A percentile compares a stretch with the other conserved stretches of the same genome.
phyloP scores from a whole-genome alignment of 1,140 invertebrate genomes.

The Drosophila pectinifera region DNA sequence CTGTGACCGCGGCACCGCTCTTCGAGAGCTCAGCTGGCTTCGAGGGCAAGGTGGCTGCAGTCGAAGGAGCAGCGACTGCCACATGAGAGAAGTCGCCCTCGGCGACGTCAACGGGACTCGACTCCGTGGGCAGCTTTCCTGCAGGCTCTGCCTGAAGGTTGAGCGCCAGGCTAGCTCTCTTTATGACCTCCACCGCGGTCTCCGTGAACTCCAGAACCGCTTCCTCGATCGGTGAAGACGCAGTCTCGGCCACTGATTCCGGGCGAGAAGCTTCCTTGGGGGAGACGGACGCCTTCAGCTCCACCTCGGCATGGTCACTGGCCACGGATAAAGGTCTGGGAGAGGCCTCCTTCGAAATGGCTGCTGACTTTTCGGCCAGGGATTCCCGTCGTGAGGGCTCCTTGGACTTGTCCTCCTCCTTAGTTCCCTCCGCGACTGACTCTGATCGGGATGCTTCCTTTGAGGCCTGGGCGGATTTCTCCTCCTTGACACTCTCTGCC shows the following conservation, averaged over 20 bases:
- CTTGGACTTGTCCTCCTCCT: constrained; percentile 17
- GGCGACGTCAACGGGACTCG: constrained; percentile 74
- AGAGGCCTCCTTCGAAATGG: constrained; percentile 21
- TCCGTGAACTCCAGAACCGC: constrained; percentile 44
- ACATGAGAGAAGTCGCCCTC: constrained; percentile 57
- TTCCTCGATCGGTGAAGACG: constrained; percentile 65
- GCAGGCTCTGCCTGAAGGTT: constrained; percentile 13
- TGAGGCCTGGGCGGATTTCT: not conserved
- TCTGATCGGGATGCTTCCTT: constrained; percentile 10
- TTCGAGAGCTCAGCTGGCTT: constrained; percentile 45
- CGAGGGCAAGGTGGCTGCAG: not conserved
- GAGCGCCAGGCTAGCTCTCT: constrained; percentile 25
- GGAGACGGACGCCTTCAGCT: constrained; percentile 21
- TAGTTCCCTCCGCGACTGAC: not conserved
- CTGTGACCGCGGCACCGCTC: constrained; percentile 36
- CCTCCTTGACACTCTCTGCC: not conserved
- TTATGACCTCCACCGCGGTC: constrained; percentile 20
- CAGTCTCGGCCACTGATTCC: constrained; percentile 48
- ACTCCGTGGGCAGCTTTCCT: constrained; percentile 57
- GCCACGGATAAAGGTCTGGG: constrained; percentile 15
- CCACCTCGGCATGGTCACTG: constrained; percentile 19
- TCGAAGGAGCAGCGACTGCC: not conserved
- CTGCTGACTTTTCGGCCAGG: constrained; percentile 11
- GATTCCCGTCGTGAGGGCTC: constrained; percentile 32
- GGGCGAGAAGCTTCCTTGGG: constrained; percentile 61